A percentile compares a stretch with the other conserved stretches of the same genome.
phyloP scores from a whole-genome alignment of 2,888 invertebrate genomes.

The Synergus japonicus region DNA sequence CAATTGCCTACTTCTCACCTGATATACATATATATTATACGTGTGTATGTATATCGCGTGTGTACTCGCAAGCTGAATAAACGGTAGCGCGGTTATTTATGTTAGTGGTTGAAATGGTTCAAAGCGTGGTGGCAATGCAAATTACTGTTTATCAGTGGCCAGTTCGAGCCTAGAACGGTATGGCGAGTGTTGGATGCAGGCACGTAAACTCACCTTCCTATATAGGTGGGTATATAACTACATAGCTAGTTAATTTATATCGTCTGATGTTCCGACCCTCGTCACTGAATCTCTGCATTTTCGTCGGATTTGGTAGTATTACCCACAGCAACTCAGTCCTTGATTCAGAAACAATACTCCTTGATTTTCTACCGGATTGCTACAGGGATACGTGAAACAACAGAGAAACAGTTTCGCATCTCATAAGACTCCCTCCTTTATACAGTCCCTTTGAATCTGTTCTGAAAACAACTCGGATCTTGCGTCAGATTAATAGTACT shows the following conservation, averaged over 20 bases:
- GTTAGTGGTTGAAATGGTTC: conserved; percentile 55
- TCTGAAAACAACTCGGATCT: not conserved
- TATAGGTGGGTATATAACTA: conserved; percentile 47
- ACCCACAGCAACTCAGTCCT: not conserved
- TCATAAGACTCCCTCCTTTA: conserved; percentile 20
- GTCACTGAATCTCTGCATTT: conserved; percentile 55
- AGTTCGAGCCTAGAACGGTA: conserved; percentile 60
- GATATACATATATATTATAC: not conserved
- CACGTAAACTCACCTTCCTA: conserved; percentile 51
- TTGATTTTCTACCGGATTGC: conserved; percentile 33
- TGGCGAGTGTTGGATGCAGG: conserved; percentile 55
- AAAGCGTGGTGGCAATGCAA: conserved; percentile 61
- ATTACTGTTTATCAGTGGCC: conserved; percentile 65
- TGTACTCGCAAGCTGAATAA: not conserved
- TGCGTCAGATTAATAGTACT: not conserved
- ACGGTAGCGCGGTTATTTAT: conserved; percentile 55
- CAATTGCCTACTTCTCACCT: not conserved
- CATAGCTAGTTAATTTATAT: conserved; percentile 65
- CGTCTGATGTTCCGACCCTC: conserved; percentile 62
- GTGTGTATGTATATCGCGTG: not conserved
- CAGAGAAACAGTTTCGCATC: conserved; percentile 8
- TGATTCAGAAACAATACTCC: conserved; percentile 38
- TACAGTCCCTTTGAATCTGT: not conserved
- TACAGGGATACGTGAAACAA: not conserved
- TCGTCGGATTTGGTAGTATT: conserved; percentile 13